Evolutionary conservation across 2,113 vertebrate species (phyloP), one percentile per base, ranked within the genome.

Genomic region (Neolamprologus hecqui): DNA sequence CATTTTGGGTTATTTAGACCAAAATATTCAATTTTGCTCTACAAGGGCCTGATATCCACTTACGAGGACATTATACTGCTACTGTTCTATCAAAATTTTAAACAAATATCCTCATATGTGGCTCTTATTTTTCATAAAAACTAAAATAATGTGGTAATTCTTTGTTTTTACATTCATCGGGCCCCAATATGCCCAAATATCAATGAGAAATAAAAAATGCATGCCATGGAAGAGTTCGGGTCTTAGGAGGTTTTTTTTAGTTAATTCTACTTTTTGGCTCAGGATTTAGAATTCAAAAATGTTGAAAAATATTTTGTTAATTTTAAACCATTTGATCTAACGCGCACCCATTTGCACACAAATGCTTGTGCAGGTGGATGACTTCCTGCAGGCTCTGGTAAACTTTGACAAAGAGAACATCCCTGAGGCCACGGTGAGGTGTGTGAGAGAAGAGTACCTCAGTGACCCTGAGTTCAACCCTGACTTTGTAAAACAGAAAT

Each of bases 401-500:
- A 96, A 97, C 96, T 97, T 97, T 93, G 94, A 97, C 93, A 96
- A 97, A 89, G 90, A 97, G 92, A 94, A 96, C 70, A 93, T 97
- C 91, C 94, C 94, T 2, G 95, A 94, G 33, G 86, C 93, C 65
- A 96, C 94, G 4, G 92, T 97, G 90, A 95, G 86, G 82, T 95
- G 93, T 45, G 85, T 97, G 84, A 96, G 95, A 92, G 95, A 96
- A 28, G 94, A 97, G 54, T 95, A 97, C 88, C 93, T 97, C 79
- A 88, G 57, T 15, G 96, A 98, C 91, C 94, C 92, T 0, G 96
- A 97, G 73, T 97, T 97, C 91, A 97, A 96, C 84, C 96, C 95
- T 0, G 96, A 97, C 83, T 97, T 97, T 92, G 95, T 97, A 6
- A 91, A 95, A 26, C 96, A 94, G 88, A 97, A 97, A 89, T 96